Percentiles rank a stretch among this genome's conserved stretches.
phyloP scores from a whole-genome alignment of 2,888 invertebrate genomes.

The Perizoma flavofasciatum region DNA sequence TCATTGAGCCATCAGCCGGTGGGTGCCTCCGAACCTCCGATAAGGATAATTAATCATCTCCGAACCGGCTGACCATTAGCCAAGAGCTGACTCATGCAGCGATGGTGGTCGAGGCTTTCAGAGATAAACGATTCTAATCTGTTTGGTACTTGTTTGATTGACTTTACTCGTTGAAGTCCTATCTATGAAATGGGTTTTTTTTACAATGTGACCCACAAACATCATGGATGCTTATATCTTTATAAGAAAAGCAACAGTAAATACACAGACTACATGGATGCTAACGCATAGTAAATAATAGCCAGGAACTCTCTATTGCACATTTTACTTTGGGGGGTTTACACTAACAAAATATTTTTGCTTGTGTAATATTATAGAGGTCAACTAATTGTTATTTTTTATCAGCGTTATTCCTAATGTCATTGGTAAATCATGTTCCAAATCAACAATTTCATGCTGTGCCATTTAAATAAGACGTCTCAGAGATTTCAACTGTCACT shows the following conservation, averaged over 20 bases:
- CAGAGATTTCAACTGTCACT: conserved; percentile 44
- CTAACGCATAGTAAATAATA: too few species aligned
- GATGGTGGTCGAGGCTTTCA: conserved; percentile 57
- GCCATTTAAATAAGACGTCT: conserved; percentile 22
- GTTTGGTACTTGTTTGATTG: conserved; percentile 31
- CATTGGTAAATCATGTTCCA: too few species aligned
- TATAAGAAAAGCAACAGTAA: too few species aligned
- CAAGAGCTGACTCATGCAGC: conserved; percentile 68
- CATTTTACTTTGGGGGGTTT: too few species aligned
- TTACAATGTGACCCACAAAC: too few species aligned
- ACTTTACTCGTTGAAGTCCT: neutral
- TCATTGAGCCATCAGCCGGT: conserved; percentile 72
- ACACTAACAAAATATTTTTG: too few species aligned
- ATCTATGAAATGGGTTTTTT: neutral
- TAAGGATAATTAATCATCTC: conserved; percentile 78
- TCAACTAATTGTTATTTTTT: too few species aligned
- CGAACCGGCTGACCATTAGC: conserved; percentile 75
- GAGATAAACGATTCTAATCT: conserved; percentile 51
- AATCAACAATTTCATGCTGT: conserved; percentile 3
- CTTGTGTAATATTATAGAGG: too few species aligned
- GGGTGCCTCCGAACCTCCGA: conserved; percentile 56
- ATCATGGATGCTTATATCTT: too few species aligned
- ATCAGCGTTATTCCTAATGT: too few species aligned
- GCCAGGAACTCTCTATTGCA: too few species aligned
- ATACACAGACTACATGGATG: too few species aligned